A percentile compares a stretch with the other conserved stretches of the same genome.
Evolutionary conservation across 2,113 vertebrate species (phyloP).

Genomic region (Hydropotes inermis): DNA sequence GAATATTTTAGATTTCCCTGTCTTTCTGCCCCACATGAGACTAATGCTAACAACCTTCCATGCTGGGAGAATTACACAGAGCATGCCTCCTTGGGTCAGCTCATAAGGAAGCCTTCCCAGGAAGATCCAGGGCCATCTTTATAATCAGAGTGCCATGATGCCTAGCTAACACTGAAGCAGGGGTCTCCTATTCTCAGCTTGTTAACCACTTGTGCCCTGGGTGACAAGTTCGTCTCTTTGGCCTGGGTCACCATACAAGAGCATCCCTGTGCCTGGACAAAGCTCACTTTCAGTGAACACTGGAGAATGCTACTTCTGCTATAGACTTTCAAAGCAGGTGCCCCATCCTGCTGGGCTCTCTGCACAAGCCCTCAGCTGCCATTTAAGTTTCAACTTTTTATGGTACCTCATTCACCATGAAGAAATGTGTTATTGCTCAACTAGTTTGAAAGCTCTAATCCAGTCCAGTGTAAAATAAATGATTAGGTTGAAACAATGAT

Average conservation of each 20-base stretch:
- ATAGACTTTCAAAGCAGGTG: accelerated
- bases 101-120: constrained; percentile 88
- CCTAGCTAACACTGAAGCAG: constrained; percentile 81
- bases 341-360: accelerated
- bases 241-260: accelerated
- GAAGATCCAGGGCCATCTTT: constrained; percentile 88
- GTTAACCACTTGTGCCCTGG: constrained; percentile 88
- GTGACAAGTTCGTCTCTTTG: constrained; percentile 76
- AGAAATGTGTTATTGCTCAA: not conserved
- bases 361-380: not conserved
- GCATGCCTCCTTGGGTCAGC: constrained; percentile 84
- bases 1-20: constrained; percentile 88
- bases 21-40: constrained; percentile 87
- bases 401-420: accelerated
- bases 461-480: not conserved
- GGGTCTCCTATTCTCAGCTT: constrained; percentile 86
- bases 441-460: not conserved
- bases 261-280: accelerated
- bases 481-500: not conserved
- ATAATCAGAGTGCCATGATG: constrained; percentile 85
- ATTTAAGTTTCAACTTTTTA: not conserved
- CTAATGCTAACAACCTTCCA: constrained; percentile 87
- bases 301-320: accelerated
- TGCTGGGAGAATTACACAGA: constrained; percentile 91
- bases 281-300: not conserved